Conservation (phyloP, 2,113 vertebrate genomes). For the Grus americana region DNA sequence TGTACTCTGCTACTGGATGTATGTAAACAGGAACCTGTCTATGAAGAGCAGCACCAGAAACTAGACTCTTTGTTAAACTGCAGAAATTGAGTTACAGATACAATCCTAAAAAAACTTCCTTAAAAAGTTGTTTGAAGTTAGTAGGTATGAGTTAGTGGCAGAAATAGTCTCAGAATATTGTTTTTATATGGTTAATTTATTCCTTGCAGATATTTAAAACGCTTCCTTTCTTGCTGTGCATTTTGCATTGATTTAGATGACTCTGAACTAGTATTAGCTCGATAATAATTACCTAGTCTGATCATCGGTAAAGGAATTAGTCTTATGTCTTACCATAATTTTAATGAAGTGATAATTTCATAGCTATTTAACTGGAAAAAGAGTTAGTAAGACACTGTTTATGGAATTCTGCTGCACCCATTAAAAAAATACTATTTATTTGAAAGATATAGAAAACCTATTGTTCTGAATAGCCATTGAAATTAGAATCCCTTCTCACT, state of each 20-base stretch:
- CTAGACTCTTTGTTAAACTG: neutral
- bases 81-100: neutral
- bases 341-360: neutral
- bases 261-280: neutral
- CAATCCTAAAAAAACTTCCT: neutral
- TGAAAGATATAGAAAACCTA: neutral
- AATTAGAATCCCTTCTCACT: neutral
- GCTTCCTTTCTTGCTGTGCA: neutral
- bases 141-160: neutral
- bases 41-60: neutral
- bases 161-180: neutral
- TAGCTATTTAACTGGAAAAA: neutral
- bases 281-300: neutral
- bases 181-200: neutral
- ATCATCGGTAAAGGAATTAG: neutral
- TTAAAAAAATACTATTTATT: neutral
- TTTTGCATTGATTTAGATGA: neutral
- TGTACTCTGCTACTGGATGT: neutral
- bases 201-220: fast-evolving
- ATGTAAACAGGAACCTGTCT: fast-evolving
- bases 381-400: neutral
- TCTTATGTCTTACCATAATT: neutral
- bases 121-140: neutral
- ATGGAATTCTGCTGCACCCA: neutral
- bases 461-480: neutral